These are phyloP conservation scores for Danaus melanippus DNA, from an alignment of 1,140 invertebrate species.

Conservation along the genomic window DNA sequence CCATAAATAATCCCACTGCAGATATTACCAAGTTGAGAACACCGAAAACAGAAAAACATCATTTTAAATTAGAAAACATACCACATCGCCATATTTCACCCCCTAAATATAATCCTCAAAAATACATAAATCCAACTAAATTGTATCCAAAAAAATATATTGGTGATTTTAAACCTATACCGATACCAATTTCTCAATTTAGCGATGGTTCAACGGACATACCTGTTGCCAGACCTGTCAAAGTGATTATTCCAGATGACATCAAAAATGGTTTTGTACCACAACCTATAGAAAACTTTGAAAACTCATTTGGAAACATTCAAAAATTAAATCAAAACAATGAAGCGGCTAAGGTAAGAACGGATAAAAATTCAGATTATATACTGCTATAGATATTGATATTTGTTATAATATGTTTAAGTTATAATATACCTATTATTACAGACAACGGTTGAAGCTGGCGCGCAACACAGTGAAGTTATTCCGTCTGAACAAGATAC, in stretches of 20 bases:
- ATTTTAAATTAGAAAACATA: neutral
- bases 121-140: slow-evolving; percentile 47
- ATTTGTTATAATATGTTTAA: no score
- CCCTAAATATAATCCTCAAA: slow-evolving; percentile 14
- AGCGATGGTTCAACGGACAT: slow-evolving; percentile 26
- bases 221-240: slow-evolving; percentile 42
- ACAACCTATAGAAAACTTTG: slow-evolving; percentile 33
- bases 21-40: slow-evolving; percentile 1
- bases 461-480: slow-evolving; percentile 1
- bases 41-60: neutral
- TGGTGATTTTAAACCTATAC: slow-evolving; percentile 43
- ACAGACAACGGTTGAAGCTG: slow-evolving; percentile 2
- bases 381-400: no score
- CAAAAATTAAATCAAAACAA: slow-evolving; percentile 44
- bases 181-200: slow-evolving; percentile 49
- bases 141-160: slow-evolving; percentile 57
- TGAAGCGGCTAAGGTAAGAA: slow-evolving; percentile 26
- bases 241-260: slow-evolving; percentile 30
- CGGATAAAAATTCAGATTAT: slow-evolving; percentile 1
- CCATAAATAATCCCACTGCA: slow-evolving; percentile 7
- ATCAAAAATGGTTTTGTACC: slow-evolving; percentile 24
- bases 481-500: slow-evolving; percentile 40
- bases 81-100: slow-evolving; percentile 13
- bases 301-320: slow-evolving; percentile 40
- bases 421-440: slow-evolving; percentile 1